Base-by-base conservation (phyloP, 35 echinoderm and acorn worm species). In the Apostichopus parvimensis region DNA sequence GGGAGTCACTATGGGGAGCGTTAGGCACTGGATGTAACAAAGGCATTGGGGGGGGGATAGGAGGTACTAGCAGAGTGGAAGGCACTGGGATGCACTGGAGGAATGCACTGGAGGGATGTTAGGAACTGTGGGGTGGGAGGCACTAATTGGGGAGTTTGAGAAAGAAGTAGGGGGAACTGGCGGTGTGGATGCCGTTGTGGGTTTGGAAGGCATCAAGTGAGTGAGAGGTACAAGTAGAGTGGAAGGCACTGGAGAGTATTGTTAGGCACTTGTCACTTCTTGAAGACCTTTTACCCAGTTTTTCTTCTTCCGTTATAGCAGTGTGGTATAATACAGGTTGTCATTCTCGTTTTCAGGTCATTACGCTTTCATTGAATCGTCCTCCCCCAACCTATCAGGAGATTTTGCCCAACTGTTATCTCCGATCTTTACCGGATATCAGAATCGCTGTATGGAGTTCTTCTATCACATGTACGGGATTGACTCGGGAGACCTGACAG, bases 401-500 rank as follows among this genome's bases (percentile, higher is more conserved):
- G 96, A 98, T 73, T 82, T 81, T 23, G 94, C 94, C 4, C 77
- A 56, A 18, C 90, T 98, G 0, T 56, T 93, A 28, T 98, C 96
- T 1, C 90, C 94, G 18, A 95, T 95, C 77, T 98, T 95, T 65
- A 72, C 90, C 8, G 89, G 83, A 4, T 73, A 68, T 17, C 15
- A 78, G 4, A 72, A 93, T 13, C 82, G 85, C 20, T 98, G 96
- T 61, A 56, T 98, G 54, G 96, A 98, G 66, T 95, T 98, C 57
- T 98, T 60, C 90, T 95, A 95, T 60, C 97, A 98, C 87, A 98
- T 98, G 94, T 94, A 94, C 17, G 97, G 97, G 28, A 65, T 15
- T 4, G 26, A 89, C 28, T 88, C 93, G 0, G 97, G 97, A 18
- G 64, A 71, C 1, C 59, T 98, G 1, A 89, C 90, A 4, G 87